Percentiles rank a stretch among this genome's conserved stretches.
Conservation (phyloP, 2,797 vertebrate species). For the Sebastes jordani region DNA sequence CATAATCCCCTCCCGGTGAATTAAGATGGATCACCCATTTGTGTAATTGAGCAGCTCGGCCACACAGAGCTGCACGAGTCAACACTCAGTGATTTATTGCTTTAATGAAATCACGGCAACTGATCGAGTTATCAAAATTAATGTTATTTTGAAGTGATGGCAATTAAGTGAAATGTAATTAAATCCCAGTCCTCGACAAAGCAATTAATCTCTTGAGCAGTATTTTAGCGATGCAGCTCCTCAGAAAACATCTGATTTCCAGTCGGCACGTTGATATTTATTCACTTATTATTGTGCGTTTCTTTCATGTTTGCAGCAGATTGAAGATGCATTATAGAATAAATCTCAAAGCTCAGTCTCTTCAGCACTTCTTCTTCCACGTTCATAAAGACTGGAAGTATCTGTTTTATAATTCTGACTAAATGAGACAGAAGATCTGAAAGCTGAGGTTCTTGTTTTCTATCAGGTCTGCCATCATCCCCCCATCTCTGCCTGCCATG, state of each 20-base stretch:
- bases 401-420: neutral
- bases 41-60: neutral
- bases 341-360: neutral
- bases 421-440: no score
- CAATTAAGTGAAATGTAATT: neutral
- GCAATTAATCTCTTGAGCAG: neutral
- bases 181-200: neutral
- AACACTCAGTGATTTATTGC: neutral
- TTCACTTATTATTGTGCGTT: neutral
- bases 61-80: neutral
- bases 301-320: neutral
- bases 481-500: constrained; percentile 93
- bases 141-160: neutral
- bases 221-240: neutral
- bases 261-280: neutral
- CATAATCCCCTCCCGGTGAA: neutral
- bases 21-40: neutral
- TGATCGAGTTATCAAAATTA: neutral
- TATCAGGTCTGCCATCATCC: constrained; percentile 93
- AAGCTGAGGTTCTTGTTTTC: neutral
- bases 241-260: neutral
- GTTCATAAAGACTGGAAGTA: neutral
- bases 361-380: neutral
- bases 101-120: neutral
- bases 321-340: neutral